Base-by-base conservation (phyloP, 2,797 vertebrate species). In the Trematomus bernacchii region DNA sequence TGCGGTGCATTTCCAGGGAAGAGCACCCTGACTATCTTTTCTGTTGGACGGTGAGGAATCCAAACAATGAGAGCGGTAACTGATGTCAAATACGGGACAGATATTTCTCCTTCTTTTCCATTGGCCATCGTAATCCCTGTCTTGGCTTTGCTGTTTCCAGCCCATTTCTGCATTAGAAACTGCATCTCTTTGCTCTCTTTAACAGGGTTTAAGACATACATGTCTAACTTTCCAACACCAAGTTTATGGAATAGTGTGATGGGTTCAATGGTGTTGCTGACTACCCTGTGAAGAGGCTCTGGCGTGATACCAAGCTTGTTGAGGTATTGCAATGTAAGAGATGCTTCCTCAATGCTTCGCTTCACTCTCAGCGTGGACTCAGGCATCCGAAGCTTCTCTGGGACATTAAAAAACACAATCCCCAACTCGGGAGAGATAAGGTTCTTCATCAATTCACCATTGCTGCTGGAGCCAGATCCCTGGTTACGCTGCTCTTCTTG, bases 111-210 rank as follows among this genome's bases (percentile, higher is more conserved):
- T 83, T 99, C 98, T 85, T 99, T 99, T 58, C 98, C 98, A 54
- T 93, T 99, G 27, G 97, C 87, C 37, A 99, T 94, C 63, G 92
- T 93, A n/a, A 99, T 98, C 10, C 98, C 98, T 10, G 98, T 99
- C 92, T 99, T 99, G 71, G 98, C 98, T 90, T 99, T 99, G 90
- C 98, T 99, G 77, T 99, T 99, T 16, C 98, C 98, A 18, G 97
- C 96, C 98, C 98, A 99, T 86, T 99, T 99, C 78, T 99, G 98
- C 98, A 99, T 99, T 40, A 99, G 95, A 86, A 99, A 99, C 81
- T 99, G 98, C 98, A 99, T 99, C 93, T 99, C 98, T 89, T 99
- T 99, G 94, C 98, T 99, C 85, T 99, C 98, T 79, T 99, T 99
- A 21, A 99, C 97, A 12, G 98, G 98, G 81, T 99, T 99, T 75